Evolutionary conservation across 1,140 invertebrate species (phyloP), one percentile per base, ranked within the genome.

Genomic region (Leptestheria dahalacensis): DNA sequence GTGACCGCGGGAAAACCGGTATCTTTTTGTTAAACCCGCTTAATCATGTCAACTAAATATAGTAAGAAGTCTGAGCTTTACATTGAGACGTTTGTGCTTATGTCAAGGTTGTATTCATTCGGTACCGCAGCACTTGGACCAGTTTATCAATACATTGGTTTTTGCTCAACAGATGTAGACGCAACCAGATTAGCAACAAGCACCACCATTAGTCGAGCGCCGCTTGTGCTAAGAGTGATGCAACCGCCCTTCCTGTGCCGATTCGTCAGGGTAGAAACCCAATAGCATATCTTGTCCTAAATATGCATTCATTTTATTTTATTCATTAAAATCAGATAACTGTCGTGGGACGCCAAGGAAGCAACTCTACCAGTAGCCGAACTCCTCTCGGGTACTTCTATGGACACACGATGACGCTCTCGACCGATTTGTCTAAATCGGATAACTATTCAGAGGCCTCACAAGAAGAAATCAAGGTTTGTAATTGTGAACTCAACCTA

Each of bases 301-400:
- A 2, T 46, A 9, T 41, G 9, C n/a, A 4, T 41, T 23, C 1
- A 63, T 55, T 59, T 18, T 54, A 50, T 52, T 51, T 28, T 55
- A 58, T n/a, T n/a, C n/a, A n/a, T n/a, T n/a, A n/a, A n/a, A n/a
- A n/a, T 48, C 65, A 84, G 82, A 84, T 90, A 61, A 89, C 86
- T 33, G 85, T 86, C 1, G 88, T 92, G 63, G 89, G 90, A 24
- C 78, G 88, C 9, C 91, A 91, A 68, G 90, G 90, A 57, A 91
- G 90, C 85, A 85, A 85, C 46, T 83, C 88, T 0, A 88, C 86
- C 24, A 82, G 86, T 64, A 91, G 88, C 66, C 84, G 86, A 71
- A 91, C 94, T 55, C 89, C 90, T 1, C 73, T 93, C 21, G 91
- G 90, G n/a, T 84, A 83, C 68, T 94, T 93, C 72, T 94, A 88